Conservation (phyloP, 2,113 vertebrate genomes). For the Xiphophorus hellerii region DNA sequence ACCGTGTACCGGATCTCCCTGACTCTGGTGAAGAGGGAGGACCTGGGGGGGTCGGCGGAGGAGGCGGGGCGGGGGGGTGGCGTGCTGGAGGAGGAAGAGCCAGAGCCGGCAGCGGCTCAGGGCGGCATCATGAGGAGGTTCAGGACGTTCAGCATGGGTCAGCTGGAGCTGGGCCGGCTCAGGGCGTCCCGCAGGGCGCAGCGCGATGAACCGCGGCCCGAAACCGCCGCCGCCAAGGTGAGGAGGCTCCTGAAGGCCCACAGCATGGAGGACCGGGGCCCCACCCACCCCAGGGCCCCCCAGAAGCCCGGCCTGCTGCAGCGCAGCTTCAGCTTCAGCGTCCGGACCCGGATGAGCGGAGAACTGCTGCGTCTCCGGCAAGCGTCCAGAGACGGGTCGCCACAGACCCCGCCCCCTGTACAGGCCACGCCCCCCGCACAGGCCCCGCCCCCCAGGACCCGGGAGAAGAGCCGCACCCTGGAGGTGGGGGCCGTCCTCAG, state of each 20-base stretch:
- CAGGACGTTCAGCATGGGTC: slow-evolving; percentile 91
- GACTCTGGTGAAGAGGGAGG: slow-evolving; percentile 92
- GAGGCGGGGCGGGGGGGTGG: neutral
- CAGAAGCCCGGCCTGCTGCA: slow-evolving; percentile 78
- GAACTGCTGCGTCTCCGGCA: slow-evolving; percentile 82
- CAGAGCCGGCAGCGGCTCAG: slow-evolving; percentile 51
- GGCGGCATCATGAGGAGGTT: slow-evolving; percentile 79
- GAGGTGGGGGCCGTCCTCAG: slow-evolving; percentile 86
- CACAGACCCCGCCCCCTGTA: neutral
- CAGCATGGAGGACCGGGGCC: slow-evolving; percentile 67
- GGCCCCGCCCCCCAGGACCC: slow-evolving; percentile 27
- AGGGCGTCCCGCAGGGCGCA: slow-evolving; percentile 72
- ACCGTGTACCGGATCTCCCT: slow-evolving; percentile 94
- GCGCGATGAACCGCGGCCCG: slow-evolving; percentile 31
- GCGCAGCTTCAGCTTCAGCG: slow-evolving; percentile 92
- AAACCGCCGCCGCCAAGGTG: neutral
- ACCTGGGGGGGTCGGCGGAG: slow-evolving; percentile 62
- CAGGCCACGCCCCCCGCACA: slow-evolving; percentile 35
- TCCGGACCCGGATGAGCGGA: slow-evolving; percentile 84
- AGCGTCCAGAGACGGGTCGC: slow-evolving; percentile 30
- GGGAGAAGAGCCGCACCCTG: slow-evolving; percentile 83
- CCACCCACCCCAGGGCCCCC: slow-evolving; percentile 28
- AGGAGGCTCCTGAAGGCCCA: slow-evolving; percentile 63
- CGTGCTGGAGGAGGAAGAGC: slow-evolving; percentile 79
- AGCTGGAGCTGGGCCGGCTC: slow-evolving; percentile 88